Percentiles rank a stretch among this genome's conserved stretches.
Evolutionary conservation across 2,888 invertebrate genomes (phyloP).

Genomic region (Sphecodes monilicornis): DNA sequence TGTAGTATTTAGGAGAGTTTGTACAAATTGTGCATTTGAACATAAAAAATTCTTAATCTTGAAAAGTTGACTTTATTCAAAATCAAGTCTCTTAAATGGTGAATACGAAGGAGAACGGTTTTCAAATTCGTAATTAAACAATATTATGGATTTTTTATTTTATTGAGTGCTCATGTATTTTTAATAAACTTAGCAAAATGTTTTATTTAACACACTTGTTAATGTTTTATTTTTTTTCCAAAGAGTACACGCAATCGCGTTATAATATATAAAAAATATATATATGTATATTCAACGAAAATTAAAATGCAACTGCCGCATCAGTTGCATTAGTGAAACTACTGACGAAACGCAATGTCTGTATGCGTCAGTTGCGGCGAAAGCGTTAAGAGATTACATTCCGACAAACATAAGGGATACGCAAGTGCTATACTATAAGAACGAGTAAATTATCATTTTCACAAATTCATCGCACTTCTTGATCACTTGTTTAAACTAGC

Average conservation of each 20-base stretch:
- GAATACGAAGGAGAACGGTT: neutral
- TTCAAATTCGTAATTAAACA: neutral
- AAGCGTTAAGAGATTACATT: neutral
- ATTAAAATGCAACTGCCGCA: neutral
- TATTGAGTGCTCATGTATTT: neutral
- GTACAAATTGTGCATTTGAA: neutral
- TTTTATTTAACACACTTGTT: neutral
- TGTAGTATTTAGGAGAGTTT: too few relatives aligned
- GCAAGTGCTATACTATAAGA: neutral
- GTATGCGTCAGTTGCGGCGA: neutral
- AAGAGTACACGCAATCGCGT: neutral
- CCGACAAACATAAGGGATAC: neutral
- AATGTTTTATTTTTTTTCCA: neutral
- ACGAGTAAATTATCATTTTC: neutral
- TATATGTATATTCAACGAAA: neutral
- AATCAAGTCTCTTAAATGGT: neutral
- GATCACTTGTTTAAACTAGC: neutral
- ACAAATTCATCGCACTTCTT: neutral
- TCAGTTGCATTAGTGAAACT: neutral
- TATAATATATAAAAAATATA: too few relatives aligned
- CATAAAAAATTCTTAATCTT: neutral
- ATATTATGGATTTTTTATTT: neutral
- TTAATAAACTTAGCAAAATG: neutral
- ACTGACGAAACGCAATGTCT: neutral
- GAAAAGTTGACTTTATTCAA: neutral